Base-by-base conservation (phyloP, 2,113 vertebrate genomes). In the Scomber scombrus region DNA sequence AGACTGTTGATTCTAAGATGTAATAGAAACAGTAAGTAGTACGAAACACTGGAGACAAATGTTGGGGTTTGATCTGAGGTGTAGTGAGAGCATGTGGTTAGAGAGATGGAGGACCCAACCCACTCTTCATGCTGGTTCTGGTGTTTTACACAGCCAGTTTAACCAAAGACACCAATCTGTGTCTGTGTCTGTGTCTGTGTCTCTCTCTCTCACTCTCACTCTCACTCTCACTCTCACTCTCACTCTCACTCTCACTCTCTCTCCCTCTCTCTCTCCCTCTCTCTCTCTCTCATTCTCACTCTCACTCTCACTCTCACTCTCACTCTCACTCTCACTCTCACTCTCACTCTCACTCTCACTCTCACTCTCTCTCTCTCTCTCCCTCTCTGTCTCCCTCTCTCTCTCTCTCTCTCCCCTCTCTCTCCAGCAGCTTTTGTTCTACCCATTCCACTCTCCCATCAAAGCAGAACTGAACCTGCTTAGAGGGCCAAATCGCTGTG, bases 401-500 rank as follows among this genome's bases (percentile, higher is more conserved):
- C 70, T 80, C 63, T 46, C 57, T 49, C 11, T 54, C 62, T 40
- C 34, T 40, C 6, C 7, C 9, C 34, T n/a, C 19, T 76, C 57
- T 72, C 63, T 70, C 80, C 64, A 71, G 78, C 81, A 89, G 90
- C 91, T 91, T 93, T 92, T 93, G 90, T 92, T 93, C 87, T 91
- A 87, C 78, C 85, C 55, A 71, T 92, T 85, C 81, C 86, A 82
- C 88, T 82, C 86, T 85, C 84, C 91, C 88, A 91, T 93, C 90
- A 91, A 92, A 91, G 93, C 90, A 88, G 88, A 92, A 91, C 85
- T 89, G 92, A 93, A 94, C 91, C 92, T 93, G 91, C 92, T 93
- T 92, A 91, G 84, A 91, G 89, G 92, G 86, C 92, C 91, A 93
- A 92, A 93, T 94, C 92, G 80, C 86, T 92, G 90, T 92, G 92